Conservation (phyloP, 2,888 invertebrate genomes). For the Brachyptera putata region DNA sequence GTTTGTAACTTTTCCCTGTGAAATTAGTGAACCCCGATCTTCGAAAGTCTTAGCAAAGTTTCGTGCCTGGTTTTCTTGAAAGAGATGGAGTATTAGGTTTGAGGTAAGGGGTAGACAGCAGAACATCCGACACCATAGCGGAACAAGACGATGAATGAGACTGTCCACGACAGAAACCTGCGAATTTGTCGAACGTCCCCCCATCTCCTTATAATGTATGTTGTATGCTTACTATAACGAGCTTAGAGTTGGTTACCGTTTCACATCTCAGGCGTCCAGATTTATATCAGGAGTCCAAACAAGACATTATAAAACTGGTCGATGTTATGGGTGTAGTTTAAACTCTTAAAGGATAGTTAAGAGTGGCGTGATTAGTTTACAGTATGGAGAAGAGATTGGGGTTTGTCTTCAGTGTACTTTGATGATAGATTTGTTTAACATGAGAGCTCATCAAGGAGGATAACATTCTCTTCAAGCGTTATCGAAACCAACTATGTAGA, state of each 20-base stretch:
- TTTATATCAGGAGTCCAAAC: slow-evolving; percentile 24
- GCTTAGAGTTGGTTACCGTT: slow-evolving; percentile 12
- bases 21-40: slow-evolving; percentile 27
- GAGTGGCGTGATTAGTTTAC: background rate
- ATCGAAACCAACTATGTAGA: too few relatives aligned
- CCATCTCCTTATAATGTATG: slow-evolving; percentile 18
- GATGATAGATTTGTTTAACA: too few relatives aligned
- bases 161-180: slow-evolving; percentile 37
- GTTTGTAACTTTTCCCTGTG: slow-evolving; percentile 27
- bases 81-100: slow-evolving; percentile 22
- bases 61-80: slow-evolving; percentile 5
- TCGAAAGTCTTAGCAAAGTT: slow-evolving; percentile 28
- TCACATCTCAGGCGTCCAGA: slow-evolving; percentile 12
- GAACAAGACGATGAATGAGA: slow-evolving; percentile 32
- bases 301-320: slow-evolving; percentile 28
- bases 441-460: too few relatives aligned
- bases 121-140: slow-evolving; percentile 29
- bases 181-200: slow-evolving; percentile 35
- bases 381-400: slow-evolving; percentile 1
- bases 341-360: too few relatives aligned
- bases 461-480: too few relatives aligned
- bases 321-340: slow-evolving; percentile 8
- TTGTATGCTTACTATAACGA: slow-evolving; percentile 15
- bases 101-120: slow-evolving; percentile 30
- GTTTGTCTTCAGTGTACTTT: background rate